phyloP scores from a whole-genome alignment of 2,113 vertebrate species.

The Upupa epops region DNA sequence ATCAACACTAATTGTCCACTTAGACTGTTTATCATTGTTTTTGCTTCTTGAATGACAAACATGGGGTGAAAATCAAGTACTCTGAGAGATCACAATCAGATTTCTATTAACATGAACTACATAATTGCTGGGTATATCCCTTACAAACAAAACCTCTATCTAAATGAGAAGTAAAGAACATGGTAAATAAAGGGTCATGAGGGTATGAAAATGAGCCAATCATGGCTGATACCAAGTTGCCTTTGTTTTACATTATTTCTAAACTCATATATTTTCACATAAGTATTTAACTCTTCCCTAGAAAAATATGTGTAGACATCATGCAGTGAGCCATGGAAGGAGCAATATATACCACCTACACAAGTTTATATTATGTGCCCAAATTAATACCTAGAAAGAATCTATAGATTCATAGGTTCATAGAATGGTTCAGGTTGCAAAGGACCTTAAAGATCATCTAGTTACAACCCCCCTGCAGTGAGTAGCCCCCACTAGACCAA shows the following conservation, averaged over 20 bases:
- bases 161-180: background rate
- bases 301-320: no score
- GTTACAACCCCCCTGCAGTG: no score
- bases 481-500: no score
- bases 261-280: background rate
- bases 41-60: background rate
- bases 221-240: background rate
- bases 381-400: background rate
- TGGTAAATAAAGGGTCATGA: background rate
- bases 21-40: background rate
- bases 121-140: background rate
- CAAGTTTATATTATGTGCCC: background rate
- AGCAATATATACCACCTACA: background rate
- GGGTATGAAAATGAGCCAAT: background rate
- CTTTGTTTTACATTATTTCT: background rate
- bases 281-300: background rate
- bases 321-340: no score
- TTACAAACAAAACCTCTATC: background rate
- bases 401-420: no score
- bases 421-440: no score
- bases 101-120: background rate
- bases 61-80: background rate
- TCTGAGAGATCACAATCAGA: background rate
- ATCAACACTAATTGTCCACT: conserved; percentile 2
- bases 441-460: no score